Conservation (phyloP, 2,797 vertebrate genomes). For the Chelidonichthys spinosus region DNA sequence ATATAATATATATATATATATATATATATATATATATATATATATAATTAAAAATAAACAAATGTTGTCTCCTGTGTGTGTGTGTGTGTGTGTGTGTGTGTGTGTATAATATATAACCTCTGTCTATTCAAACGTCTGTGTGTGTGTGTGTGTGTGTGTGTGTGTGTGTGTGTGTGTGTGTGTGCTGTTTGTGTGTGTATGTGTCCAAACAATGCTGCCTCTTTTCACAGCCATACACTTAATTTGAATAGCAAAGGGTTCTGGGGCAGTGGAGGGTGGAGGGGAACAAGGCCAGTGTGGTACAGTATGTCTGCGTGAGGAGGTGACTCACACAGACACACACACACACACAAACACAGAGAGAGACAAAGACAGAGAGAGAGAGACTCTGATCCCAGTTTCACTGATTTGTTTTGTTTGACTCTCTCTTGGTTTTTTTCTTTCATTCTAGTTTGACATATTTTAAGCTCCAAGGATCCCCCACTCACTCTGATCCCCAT, state of each 20-base stretch:
- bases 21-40: not conserved
- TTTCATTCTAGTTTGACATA: too few species aligned
- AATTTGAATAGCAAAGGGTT: conserved; percentile 51
- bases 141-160: conserved; percentile 28
- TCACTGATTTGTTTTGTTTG: not conserved
- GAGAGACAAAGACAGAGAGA: too few species aligned
- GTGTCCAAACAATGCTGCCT: conserved; percentile 37
- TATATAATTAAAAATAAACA: not conserved
- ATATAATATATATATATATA: too few species aligned
- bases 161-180: conserved; percentile 11
- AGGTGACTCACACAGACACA: conserved; percentile 17
- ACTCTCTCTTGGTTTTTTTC: not conserved
- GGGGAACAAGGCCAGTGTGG: conserved; percentile 11
- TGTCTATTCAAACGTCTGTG: not conserved
- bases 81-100: too few species aligned
- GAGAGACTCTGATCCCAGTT: not conserved
- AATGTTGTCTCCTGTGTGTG: too few species aligned
- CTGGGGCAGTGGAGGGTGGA: conserved; percentile 30
- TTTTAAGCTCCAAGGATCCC: too few species aligned
- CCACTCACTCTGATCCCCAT: not conserved
- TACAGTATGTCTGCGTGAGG: conserved; percentile 16
- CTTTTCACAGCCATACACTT: conserved; percentile 43
- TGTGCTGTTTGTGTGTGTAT: conserved; percentile 13
- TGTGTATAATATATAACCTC: not conserved
- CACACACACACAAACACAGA: conserved; percentile 11